Percentiles rank a stretch among this genome's conserved stretches.
Evolutionary conservation across 2,797 vertebrate species (phyloP).

Genomic region (Manis pentadactyla): DNA sequence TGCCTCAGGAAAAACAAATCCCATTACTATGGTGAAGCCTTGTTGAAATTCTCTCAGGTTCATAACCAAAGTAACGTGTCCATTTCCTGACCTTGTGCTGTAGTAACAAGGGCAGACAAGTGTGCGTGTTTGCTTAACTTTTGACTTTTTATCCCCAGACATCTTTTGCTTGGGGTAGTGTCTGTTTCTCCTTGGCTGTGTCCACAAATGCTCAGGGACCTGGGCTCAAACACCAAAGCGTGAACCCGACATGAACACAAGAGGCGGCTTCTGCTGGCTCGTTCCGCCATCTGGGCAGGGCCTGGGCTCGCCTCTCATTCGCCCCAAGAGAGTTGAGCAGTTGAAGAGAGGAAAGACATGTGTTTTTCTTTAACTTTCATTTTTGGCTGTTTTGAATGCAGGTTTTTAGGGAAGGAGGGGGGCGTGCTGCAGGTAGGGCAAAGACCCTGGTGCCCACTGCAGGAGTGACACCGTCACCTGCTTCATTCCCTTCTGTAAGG

Average conservation of each 20-base stretch:
- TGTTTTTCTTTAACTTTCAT: not conserved
- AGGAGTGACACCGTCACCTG: not conserved
- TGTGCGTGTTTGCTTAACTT: conserved; percentile 50
- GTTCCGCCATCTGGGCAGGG: not conserved
- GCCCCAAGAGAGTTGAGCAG: not conserved
- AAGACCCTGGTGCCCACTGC: not conserved
- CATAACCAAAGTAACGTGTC: conserved; percentile 20
- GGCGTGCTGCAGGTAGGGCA: not conserved
- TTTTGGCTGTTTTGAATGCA: not conserved
- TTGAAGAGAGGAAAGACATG: not conserved
- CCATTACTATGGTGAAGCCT: not conserved
- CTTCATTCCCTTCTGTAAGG: not conserved
- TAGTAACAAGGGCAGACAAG: conserved; percentile 33
- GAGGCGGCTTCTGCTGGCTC: not conserved
- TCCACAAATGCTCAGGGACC: not conserved
- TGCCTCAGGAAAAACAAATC: conserved; percentile 26
- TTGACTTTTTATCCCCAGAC: conserved; percentile 16
- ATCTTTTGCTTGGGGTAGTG: not conserved
- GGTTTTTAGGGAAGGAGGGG: not conserved
- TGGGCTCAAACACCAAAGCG: not conserved
- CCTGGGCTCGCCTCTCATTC: not conserved
- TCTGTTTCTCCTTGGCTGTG: not conserved
- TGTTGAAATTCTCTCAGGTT: conserved; percentile 53
- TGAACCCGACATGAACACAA: not conserved
- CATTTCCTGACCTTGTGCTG: conserved; percentile 38